phyloP scores from a whole-genome alignment of 2,888 invertebrate genomes.

The Proisotoma minuta region DNA sequence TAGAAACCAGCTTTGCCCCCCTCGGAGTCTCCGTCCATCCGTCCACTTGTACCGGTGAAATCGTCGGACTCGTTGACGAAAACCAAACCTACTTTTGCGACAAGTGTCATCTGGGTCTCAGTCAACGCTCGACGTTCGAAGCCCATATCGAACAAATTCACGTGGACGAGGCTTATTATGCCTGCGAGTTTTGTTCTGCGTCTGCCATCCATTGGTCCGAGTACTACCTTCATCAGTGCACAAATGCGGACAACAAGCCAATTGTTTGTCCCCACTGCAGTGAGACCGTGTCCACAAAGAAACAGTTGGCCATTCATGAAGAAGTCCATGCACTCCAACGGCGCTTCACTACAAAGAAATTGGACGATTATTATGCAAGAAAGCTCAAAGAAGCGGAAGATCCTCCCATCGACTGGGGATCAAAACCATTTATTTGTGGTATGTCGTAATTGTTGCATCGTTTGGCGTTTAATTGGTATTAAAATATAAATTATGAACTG shows the following conservation, averaged over 20 bases:
- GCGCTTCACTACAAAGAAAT: slow-evolving; percentile 29
- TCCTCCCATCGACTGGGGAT: slow-evolving; percentile 24
- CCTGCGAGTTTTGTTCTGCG: slow-evolving; percentile 32
- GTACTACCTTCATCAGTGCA: slow-evolving; percentile 32
- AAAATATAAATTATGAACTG: not conserved
- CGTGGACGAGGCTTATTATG: slow-evolving; percentile 33
- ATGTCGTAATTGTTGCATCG: slow-evolving; percentile 34
- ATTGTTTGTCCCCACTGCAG: slow-evolving; percentile 31
- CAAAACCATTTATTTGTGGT: slow-evolving; percentile 32
- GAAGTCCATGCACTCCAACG: slow-evolving; percentile 34
- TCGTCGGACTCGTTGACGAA: too few relatives aligned
- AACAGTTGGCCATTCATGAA: slow-evolving; percentile 30
- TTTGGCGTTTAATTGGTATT: slow-evolving; percentile 13
- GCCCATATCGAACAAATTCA: slow-evolving; percentile 18
- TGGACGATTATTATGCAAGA: slow-evolving; percentile 29
- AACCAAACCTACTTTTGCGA: not conserved
- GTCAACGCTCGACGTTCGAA: not conserved
- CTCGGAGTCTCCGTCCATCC: too few relatives aligned
- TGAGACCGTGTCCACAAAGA: slow-evolving; percentile 32
- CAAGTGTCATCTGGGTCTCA: not conserved
- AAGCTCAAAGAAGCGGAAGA: slow-evolving; percentile 26
- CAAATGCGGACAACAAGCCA: slow-evolving; percentile 15
- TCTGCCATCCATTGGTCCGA: slow-evolving; percentile 34
- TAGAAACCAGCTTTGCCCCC: too few relatives aligned
- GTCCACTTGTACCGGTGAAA: too few relatives aligned